Conservation (phyloP, 1,140 invertebrate genomes). For the Drosophila grimshawi region DNA sequence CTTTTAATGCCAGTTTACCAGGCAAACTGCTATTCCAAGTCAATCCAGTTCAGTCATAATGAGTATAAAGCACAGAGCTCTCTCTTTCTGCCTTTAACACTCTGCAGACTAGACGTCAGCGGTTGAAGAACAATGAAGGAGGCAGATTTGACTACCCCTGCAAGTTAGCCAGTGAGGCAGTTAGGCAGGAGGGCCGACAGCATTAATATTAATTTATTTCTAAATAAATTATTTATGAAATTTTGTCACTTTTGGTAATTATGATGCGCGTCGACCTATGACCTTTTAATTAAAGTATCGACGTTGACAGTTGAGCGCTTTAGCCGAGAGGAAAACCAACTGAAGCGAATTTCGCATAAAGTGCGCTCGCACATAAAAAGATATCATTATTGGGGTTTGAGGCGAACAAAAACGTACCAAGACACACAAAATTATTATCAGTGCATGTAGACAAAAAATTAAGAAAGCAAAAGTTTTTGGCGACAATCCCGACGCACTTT, state of each 20-base stretch:
- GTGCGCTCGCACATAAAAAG: slow-evolving; percentile 28
- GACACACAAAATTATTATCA: slow-evolving; percentile 60
- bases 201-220: slow-evolving; percentile 79
- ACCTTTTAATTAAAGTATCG: slow-evolving; percentile 67
- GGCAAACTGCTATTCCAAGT: slow-evolving; percentile 41
- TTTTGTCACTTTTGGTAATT: slow-evolving; percentile 60
- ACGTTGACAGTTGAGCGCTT: slow-evolving; percentile 24
- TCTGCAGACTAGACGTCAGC: slow-evolving; percentile 32
- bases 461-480: slow-evolving; percentile 76
- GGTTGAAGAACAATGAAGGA: slow-evolving; percentile 3
- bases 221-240: slow-evolving; percentile 53
- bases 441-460: slow-evolving; percentile 39
- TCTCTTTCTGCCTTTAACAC: background rate
- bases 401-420: slow-evolving; percentile 43
- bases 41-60: slow-evolving; percentile 62
- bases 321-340: slow-evolving; percentile 1
- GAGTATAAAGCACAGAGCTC: slow-evolving; percentile 24
- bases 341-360: slow-evolving; percentile 17
- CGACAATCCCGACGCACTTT: slow-evolving; percentile 75
- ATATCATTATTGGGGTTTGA: slow-evolving; percentile 13
- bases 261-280: slow-evolving; percentile 49
- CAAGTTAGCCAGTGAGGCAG: background rate
- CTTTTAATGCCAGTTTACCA: slow-evolving; percentile 60
- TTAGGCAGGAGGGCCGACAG: slow-evolving; percentile 4
- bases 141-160: background rate